Evolutionary conservation across 2,888 invertebrate genomes (phyloP).

Genomic region (Ormia ochracea): DNA sequence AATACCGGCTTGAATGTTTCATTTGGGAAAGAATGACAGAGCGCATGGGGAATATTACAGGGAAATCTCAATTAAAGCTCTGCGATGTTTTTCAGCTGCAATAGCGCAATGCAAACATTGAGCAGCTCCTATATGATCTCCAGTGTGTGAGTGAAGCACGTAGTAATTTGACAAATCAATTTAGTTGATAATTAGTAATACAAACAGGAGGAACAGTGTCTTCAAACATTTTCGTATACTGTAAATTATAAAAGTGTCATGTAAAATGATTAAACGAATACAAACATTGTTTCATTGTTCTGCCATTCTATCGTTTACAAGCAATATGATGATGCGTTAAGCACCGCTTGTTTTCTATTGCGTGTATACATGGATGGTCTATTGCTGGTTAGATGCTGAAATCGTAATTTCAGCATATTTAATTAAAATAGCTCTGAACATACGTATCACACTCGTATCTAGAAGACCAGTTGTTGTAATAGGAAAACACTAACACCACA

Average conservation of each 20-base stretch:
- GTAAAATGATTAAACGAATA: conserved; percentile 11
- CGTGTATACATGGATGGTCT: conserved; percentile 14
- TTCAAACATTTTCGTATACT: conserved; percentile 4
- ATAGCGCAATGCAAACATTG: not conserved
- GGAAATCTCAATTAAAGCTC: not conserved
- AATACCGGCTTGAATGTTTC: conserved; percentile 23
- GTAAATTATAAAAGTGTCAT: conserved; percentile 46
- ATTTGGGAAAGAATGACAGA: conserved; percentile 15
- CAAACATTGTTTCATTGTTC: not conserved
- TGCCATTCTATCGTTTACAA: no score
- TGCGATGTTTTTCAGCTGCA: not conserved
- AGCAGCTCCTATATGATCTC: not conserved
- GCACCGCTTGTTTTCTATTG: not conserved
- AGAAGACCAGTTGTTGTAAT: not conserved
- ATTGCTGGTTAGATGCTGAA: conserved; percentile 19
- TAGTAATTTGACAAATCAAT: conserved; percentile 72
- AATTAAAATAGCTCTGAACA: conserved; percentile 50
- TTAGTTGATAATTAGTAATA: conserved; percentile 72
- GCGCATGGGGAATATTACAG: not conserved
- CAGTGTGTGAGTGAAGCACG: not conserved
- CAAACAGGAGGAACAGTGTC: conserved; percentile 62
- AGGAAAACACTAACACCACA: not conserved
- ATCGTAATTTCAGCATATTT: conserved; percentile 45
- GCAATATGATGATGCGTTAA: conserved; percentile 35
- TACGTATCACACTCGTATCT: no score